Percentiles rank a stretch among this genome's conserved stretches.
Conservation (phyloP, 2,888 invertebrate genomes). For the Acrobasis consociella region DNA sequence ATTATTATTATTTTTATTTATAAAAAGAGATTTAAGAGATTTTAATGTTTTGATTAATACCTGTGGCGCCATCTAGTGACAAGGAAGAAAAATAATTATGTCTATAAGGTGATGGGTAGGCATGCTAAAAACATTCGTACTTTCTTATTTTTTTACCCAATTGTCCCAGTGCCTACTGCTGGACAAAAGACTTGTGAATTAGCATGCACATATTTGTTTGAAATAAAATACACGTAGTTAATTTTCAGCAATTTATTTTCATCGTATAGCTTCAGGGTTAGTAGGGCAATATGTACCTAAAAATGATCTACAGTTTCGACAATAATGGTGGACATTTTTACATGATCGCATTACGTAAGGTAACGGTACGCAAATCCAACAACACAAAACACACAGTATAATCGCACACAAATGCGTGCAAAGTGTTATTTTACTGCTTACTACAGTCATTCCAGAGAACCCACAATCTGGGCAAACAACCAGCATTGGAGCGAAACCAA, state of each 20-base stretch:
- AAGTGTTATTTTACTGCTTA: constrained; percentile 60
- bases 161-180: too few relatives aligned
- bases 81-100: too few relatives aligned
- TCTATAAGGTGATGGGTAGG: too few relatives aligned
- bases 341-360: constrained; percentile 72
- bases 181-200: too few relatives aligned
- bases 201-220: neutral
- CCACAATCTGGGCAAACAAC: constrained; percentile 70
- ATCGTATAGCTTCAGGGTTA: constrained; percentile 50
- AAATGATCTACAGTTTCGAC: constrained; percentile 66
- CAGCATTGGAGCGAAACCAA: constrained; percentile 64
- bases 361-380: constrained; percentile 72
- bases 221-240: neutral
- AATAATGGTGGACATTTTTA: constrained; percentile 75
- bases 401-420: constrained; percentile 72
- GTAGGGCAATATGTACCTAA: constrained; percentile 74
- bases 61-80: too few relatives aligned
- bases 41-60: too few relatives aligned
- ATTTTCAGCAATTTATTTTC: constrained; percentile 14
- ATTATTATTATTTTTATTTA: too few relatives aligned
- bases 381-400: constrained; percentile 67
- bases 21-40: too few relatives aligned
- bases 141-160: too few relatives aligned
- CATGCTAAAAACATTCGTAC: too few relatives aligned
- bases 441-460: constrained; percentile 60